Conservation (phyloP, 1,140 invertebrate genomes). For the Papilio glaucus region DNA sequence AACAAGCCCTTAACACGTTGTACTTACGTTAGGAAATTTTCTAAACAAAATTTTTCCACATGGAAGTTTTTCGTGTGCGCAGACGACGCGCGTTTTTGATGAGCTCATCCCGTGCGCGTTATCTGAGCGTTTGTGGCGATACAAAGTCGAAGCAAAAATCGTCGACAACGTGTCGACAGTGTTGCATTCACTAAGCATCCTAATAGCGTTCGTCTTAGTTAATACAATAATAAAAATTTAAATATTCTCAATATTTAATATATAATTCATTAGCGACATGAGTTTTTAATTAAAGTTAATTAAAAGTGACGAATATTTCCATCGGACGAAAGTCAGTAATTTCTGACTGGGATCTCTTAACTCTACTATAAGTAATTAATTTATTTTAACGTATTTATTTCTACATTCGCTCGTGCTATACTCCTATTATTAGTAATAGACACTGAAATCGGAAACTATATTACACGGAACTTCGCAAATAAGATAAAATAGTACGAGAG, state of each 20-base stretch:
- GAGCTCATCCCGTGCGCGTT: too few species aligned
- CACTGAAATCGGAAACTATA: not conserved
- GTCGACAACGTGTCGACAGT: too few species aligned
- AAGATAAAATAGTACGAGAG: slow-evolving; percentile 55
- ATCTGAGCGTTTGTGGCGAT: too few species aligned
- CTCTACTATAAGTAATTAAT: too few species aligned
- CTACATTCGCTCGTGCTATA: too few species aligned
- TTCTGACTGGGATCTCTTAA: not conserved
- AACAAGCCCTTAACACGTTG: not conserved
- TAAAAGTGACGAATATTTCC: not conserved
- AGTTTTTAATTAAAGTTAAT: not conserved
- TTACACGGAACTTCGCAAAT: slow-evolving; percentile 21
- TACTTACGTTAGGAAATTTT: not conserved
- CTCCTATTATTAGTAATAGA: too few species aligned
- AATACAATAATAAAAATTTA: not conserved
- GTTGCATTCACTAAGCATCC: too few species aligned
- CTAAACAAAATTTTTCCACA: not conserved
- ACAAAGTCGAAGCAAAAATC: too few species aligned
- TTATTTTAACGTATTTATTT: too few species aligned
- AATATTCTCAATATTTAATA: not conserved
- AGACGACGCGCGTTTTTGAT: too few species aligned
- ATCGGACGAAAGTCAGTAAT: not conserved
- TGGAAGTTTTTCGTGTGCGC: too few species aligned
- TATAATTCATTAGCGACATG: not conserved
- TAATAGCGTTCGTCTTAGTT: too few species aligned